A percentile compares a stretch with the other conserved stretches of the same genome.
Evolutionary conservation across 2,113 vertebrate species (phyloP).

Genomic region (Rhizomys pruinosus): DNA sequence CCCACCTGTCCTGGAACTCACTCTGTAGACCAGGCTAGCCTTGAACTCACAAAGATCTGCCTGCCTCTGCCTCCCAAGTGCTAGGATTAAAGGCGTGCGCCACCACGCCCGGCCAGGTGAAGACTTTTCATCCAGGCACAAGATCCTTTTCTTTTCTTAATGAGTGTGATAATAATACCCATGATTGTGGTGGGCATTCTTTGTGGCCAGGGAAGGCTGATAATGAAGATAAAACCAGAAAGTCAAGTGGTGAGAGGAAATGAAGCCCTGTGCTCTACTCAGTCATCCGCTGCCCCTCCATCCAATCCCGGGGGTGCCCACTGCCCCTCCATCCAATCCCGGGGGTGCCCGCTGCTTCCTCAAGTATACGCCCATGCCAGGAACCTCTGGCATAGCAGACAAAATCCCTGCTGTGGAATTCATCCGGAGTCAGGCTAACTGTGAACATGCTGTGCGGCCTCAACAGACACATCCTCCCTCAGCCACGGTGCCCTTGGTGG

Average conservation of each 20-base stretch:
- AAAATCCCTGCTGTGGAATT: not conserved
- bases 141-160: not conserved
- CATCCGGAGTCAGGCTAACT: not conserved
- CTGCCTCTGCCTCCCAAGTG: too few relatives aligned
- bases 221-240: not conserved
- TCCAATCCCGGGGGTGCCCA: too few relatives aligned
- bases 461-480: not conserved
- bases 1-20: too few relatives aligned
- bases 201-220: not conserved
- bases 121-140: rapidly evolving
- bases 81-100: too few relatives aligned
- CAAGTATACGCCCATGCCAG: too few relatives aligned
- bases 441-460: not conserved
- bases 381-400: not conserved
- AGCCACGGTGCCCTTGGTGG: not conserved
- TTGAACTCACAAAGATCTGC: too few relatives aligned
- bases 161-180: not conserved
- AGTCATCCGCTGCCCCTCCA: too few relatives aligned
- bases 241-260: not conserved
- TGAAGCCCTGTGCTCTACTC: not conserved
- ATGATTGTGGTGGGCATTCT: not conserved
- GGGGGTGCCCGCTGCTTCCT: too few relatives aligned
- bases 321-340: too few relatives aligned
- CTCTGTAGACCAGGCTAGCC: too few relatives aligned
- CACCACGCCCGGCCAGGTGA: too few relatives aligned